A percentile compares a stretch with the other conserved stretches of the same genome.
phyloP scores from a whole-genome alignment of 1,140 invertebrate genomes.

The Lordiphosa stackelbergi region DNA sequence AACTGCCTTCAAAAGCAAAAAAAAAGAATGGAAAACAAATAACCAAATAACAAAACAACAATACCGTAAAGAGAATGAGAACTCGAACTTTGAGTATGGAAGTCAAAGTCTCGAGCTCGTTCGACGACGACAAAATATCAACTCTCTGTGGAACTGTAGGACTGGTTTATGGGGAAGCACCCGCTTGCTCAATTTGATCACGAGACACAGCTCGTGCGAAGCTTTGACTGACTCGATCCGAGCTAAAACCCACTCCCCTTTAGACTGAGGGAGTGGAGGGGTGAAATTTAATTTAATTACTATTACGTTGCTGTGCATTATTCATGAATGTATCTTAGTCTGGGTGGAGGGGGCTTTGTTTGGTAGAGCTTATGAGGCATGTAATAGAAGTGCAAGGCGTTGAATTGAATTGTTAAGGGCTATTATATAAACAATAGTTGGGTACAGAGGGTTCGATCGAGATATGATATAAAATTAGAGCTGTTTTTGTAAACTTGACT shows the following conservation, averaged over 20 bases:
- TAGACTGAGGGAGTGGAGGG: neutral
- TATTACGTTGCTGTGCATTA: conserved; percentile 22
- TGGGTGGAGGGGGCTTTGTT: conserved; percentile 18
- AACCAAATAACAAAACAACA: conserved; percentile 3
- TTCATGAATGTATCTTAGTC: conserved; percentile 46
- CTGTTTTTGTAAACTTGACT: too few relatives aligned
- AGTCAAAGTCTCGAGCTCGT: conserved; percentile 13
- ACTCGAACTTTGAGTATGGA: conserved; percentile 18
- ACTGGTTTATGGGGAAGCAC: conserved; percentile 57
- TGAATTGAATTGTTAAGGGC: conserved; percentile 2
- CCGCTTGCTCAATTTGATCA: conserved; percentile 37
- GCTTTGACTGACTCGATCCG: conserved; percentile 14
- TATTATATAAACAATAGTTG: too few relatives aligned
- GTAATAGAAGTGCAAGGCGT: conserved; percentile 32
- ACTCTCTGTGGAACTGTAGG: conserved; percentile 16
- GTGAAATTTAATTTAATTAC: conserved; percentile 16
- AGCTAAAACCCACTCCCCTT: conserved; percentile 12
- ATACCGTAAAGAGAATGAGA: conserved; percentile 29
- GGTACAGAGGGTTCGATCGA: too few relatives aligned
- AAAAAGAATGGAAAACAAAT: conserved; percentile 10
- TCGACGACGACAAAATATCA: conserved; percentile 13
- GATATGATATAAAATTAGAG: too few relatives aligned
- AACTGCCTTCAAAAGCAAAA: conserved; percentile 55
- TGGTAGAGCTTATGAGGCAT: conserved; percentile 25
- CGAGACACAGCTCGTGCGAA: conserved; percentile 66